Conservation (phyloP, 2,113 vertebrate genomes). For the Tyrannus savana region DNA sequence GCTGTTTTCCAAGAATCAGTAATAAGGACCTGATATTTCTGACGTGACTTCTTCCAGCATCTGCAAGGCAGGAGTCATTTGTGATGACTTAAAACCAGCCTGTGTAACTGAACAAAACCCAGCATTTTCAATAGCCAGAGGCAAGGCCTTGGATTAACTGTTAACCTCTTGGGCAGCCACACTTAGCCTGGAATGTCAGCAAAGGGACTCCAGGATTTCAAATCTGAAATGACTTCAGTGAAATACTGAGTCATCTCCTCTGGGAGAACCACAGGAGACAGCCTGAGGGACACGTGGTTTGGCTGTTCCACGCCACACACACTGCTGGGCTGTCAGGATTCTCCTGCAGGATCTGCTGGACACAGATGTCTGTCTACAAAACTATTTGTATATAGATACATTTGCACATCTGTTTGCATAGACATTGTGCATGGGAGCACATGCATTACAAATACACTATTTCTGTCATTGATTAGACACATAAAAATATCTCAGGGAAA, state of each 20-base stretch:
- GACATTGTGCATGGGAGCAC: rapidly evolving
- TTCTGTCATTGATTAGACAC: rapidly evolving
- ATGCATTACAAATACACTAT: neutral
- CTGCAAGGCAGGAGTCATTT: neutral
- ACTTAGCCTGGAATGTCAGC: neutral
- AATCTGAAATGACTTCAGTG: neutral
- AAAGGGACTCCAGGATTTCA: neutral
- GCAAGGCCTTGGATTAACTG: neutral
- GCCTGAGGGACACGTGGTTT: neutral
- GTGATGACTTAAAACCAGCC: neutral
- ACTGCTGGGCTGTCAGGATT: neutral
- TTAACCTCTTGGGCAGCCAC: neutral
- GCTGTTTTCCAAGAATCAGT: neutral
- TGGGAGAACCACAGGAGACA: neutral
- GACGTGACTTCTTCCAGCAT: neutral
- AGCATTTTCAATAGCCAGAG: neutral
- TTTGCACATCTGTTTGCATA: neutral
- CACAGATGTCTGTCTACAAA: neutral
- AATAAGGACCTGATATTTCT: neutral
- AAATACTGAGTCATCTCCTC: neutral
- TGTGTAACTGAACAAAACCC: neutral
- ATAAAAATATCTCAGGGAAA: neutral
- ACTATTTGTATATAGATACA: rapidly evolving
- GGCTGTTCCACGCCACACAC: neutral
- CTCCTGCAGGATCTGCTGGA: neutral